Evolutionary conservation across 2,113 vertebrate genomes (phyloP).

Genomic region (Tachysurus vachellii): DNA sequence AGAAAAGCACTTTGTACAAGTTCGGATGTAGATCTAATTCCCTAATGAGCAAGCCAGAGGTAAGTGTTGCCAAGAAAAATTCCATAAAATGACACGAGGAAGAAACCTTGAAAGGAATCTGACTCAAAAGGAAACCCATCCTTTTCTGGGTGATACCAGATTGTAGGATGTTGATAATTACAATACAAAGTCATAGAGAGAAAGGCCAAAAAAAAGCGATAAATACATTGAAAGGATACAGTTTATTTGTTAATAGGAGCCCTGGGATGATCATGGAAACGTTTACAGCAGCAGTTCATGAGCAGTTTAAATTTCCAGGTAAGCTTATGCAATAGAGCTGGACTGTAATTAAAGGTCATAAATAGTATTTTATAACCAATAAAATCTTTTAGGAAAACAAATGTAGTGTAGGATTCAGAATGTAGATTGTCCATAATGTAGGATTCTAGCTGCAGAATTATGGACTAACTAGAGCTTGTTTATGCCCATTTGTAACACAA

Average conservation of each 20-base stretch:
- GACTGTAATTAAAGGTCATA: neutral
- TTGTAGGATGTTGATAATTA: neutral
- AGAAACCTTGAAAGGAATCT: conserved; percentile 1
- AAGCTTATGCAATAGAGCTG: neutral
- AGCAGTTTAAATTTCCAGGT: neutral
- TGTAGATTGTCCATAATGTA: neutral
- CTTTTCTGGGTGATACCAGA: conserved; percentile 7
- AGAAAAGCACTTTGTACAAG: neutral
- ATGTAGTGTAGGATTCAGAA: neutral
- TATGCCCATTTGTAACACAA: neutral
- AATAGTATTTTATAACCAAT: neutral
- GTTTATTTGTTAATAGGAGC: neutral
- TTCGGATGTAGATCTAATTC: neutral
- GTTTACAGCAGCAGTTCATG: neutral
- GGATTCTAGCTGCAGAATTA: neutral
- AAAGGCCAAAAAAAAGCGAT: neutral
- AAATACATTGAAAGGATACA: neutral
- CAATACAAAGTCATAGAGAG: neutral
- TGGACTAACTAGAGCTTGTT: neutral
- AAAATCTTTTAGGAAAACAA: neutral
- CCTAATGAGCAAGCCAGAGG: neutral
- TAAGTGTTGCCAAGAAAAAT: neutral
- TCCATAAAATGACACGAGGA: neutral
- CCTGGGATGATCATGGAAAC: neutral
- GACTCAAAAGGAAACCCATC: neutral